These are phyloP conservation scores for Microcebus tavaratra DNA, from an alignment of 2,113 vertebrate genomes.

Conservation along the genomic window DNA sequence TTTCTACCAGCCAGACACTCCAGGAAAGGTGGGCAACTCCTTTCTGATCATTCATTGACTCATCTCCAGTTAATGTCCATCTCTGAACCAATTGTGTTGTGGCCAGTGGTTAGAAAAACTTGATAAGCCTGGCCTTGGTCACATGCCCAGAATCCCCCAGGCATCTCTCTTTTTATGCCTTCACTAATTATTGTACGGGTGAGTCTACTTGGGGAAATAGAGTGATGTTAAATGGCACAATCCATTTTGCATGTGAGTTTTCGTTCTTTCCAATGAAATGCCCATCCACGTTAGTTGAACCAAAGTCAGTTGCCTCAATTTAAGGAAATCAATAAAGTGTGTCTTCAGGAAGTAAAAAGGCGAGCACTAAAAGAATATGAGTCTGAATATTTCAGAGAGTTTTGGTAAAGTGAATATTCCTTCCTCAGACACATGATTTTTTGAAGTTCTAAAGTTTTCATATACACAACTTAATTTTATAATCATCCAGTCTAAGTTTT, in stretches of 20 bases:
- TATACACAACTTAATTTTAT: neutral
- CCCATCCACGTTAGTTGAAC: neutral
- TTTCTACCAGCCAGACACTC: neutral
- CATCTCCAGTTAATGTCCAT: neutral
- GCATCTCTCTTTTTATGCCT: neutral
- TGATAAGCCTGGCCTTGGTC: neutral
- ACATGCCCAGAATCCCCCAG: neutral
- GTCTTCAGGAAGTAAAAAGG: neutral
- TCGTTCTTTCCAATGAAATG: neutral
- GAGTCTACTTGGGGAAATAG: neutral
- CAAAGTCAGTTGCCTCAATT: neutral
- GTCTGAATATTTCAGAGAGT: neutral
- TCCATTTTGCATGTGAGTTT: neutral
- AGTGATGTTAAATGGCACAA: neutral
- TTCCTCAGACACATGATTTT: neutral
- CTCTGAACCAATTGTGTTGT: neutral
- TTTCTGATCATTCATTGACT: neutral
- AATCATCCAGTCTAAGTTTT: neutral
- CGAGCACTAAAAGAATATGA: neutral
- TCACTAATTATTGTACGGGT: neutral
- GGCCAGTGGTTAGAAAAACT: neutral
- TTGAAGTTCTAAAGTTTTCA: neutral
- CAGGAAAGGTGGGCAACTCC: neutral
- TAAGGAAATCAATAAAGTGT: neutral
- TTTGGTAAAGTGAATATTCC: neutral